Percentiles rank a stretch among this genome's conserved stretches.
phyloP scores from a whole-genome alignment of 2,888 invertebrate species.

The Lithodes maja region DNA sequence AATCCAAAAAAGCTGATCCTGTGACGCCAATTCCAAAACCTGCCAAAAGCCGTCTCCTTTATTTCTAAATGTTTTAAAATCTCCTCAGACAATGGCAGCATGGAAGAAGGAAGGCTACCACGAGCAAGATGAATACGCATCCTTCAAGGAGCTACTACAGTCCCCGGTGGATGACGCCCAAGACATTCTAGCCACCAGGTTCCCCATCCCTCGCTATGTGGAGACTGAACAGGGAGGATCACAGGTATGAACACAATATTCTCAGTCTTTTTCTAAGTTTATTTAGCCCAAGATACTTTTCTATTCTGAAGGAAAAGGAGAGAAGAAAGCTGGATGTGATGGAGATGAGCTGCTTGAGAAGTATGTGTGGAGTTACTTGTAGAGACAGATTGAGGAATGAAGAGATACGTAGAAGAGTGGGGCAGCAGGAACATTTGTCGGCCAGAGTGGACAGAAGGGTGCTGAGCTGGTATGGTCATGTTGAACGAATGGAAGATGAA shows the following conservation, averaged over 20 bases:
- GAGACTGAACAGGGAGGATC: constrained; percentile 99
- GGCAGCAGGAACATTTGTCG: too few species aligned
- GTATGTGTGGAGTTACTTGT: too few species aligned
- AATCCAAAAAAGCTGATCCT: too few species aligned
- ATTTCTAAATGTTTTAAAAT: too few species aligned
- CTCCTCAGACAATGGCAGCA: constrained; percentile 91
- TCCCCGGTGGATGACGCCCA: constrained; percentile 98
- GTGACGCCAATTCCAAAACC: background rate
- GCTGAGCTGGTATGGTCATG: too few species aligned
- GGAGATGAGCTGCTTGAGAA: too few species aligned
- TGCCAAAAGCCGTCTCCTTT: background rate
- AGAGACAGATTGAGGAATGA: too few species aligned
- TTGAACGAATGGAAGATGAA: too few species aligned
- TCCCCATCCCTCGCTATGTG: constrained; percentile 99
- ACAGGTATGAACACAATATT: constrained; percentile 78
- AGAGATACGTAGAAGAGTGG: too few species aligned
- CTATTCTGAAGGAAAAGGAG: background rate
- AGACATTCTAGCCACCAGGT: constrained; percentile 94
- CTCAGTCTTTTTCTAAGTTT: background rate
- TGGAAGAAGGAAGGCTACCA: constrained; percentile 98
- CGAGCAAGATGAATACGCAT: constrained; percentile 97
- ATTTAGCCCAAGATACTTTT: background rate
- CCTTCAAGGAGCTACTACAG: constrained; percentile 95
- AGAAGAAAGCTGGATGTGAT: too few species aligned
- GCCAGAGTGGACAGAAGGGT: too few species aligned